phyloP scores from a whole-genome alignment of 2,113 vertebrate species.

The Dipodomys stephensi region DNA sequence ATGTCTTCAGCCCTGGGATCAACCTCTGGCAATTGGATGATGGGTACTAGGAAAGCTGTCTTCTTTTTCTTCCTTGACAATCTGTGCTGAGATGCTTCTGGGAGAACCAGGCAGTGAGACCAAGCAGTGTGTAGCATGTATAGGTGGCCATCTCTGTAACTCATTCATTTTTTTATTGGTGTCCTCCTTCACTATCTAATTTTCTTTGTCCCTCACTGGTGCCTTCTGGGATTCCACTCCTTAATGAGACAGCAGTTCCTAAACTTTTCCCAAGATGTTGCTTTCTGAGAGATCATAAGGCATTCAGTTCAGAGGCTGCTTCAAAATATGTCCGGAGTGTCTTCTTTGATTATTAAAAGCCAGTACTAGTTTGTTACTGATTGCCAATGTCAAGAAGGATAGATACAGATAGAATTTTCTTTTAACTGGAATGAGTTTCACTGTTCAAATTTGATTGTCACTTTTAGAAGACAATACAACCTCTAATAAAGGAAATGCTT shows the following conservation, averaged over 20 bases:
- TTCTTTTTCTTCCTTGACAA: not conserved
- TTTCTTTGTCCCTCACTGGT: not conserved
- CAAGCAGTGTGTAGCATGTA: not conserved
- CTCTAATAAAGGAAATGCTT: not conserved
- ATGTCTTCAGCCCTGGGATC: not conserved
- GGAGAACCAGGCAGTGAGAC: not conserved
- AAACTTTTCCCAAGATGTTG: not conserved
- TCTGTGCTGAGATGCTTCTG: not conserved
- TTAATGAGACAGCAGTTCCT: not conserved
- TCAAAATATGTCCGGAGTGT: constrained; percentile 9
- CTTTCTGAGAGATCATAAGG: not conserved
- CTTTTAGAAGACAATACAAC: not conserved
- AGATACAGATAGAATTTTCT: not conserved
- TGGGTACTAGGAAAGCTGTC: not conserved
- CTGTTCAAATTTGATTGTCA: not conserved
- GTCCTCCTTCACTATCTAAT: not conserved
- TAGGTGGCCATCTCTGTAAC: too few species aligned
- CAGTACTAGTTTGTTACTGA: not conserved
- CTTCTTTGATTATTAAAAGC: not conserved
- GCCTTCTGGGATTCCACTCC: not conserved
- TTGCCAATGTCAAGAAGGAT: not conserved
- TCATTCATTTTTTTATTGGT: not conserved
- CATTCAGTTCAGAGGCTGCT: not conserved
- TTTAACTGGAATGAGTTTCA: not conserved
- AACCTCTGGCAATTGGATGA: not conserved